phyloP scores from a whole-genome alignment of 2,888 invertebrate species.

The Idaea biselata region DNA sequence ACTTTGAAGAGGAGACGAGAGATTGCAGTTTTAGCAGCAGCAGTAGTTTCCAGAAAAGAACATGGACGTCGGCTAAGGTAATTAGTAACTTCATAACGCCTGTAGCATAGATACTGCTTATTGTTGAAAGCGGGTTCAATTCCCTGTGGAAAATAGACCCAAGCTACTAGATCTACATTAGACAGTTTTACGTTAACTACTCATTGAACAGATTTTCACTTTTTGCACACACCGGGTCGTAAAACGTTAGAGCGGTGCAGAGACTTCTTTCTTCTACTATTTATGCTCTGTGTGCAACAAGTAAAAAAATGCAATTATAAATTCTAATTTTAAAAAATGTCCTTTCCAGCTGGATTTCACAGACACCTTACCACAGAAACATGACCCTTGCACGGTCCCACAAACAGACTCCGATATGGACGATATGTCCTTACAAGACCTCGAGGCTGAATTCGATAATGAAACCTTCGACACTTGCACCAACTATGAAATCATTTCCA shows the following conservation, averaged over 20 bases:
- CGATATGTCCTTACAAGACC: slow-evolving; percentile 62
- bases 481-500: slow-evolving; percentile 75
- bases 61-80: slow-evolving; percentile 64
- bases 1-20: slow-evolving; percentile 66
- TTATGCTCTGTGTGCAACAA: too few species aligned
- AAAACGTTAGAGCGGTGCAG: too few species aligned
- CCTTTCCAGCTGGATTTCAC: slow-evolving; percentile 65
- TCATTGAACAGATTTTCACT: too few species aligned
- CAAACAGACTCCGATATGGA: slow-evolving; percentile 49
- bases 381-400: slow-evolving; percentile 42
- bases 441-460: slow-evolving; percentile 69
- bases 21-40: slow-evolving; percentile 58
- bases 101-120: not conserved
- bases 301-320: slow-evolving; percentile 1
- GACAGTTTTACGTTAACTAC: too few species aligned
- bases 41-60: slow-evolving; percentile 43
- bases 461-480: slow-evolving; percentile 68
- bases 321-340: not conserved
- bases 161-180: too few species aligned
- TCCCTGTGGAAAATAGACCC: too few species aligned
- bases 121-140: not conserved
- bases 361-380: slow-evolving; percentile 46
- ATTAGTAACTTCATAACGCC: slow-evolving; percentile 13
- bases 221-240: too few species aligned
- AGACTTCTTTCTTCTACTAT: too few species aligned